Evolutionary conservation across 2,113 vertebrate species (phyloP).

Genomic region (Andinoacara biseriatus): DNA sequence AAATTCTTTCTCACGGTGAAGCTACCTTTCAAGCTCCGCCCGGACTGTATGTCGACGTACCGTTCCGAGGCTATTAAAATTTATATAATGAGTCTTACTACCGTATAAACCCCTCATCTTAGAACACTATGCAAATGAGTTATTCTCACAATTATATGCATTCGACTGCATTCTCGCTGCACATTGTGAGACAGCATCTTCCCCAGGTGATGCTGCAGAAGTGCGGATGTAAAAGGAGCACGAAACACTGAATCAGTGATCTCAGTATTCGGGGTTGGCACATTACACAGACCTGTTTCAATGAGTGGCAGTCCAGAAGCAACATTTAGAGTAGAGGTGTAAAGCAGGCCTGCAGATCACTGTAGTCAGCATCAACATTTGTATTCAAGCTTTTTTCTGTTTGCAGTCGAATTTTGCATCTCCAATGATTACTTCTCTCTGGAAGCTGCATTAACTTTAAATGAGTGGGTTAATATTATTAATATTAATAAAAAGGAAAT

Average conservation of each 20-base stretch:
- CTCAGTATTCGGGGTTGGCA: constrained; percentile 38
- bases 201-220: constrained; percentile 61
- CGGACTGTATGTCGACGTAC: constrained; percentile 45
- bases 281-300: constrained; percentile 49
- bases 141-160: constrained; percentile 30
- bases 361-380: constrained; percentile 29
- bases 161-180: constrained; percentile 17
- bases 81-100: neutral
- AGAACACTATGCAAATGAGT: constrained; percentile 45
- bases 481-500: neutral
- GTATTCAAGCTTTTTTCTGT: constrained; percentile 28
- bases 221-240: constrained; percentile 34
- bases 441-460: constrained; percentile 36
- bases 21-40: constrained; percentile 38
- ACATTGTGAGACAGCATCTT: constrained; percentile 42
- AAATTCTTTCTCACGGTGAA: constrained; percentile 18
- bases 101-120: constrained; percentile 18
- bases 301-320: constrained; percentile 8
- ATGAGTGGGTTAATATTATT: neutral
- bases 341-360: constrained; percentile 35
- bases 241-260: constrained; percentile 35
- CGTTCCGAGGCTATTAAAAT: neutral
- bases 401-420: constrained; percentile 24
- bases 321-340: constrained; percentile 35
- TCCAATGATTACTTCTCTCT: constrained; percentile 27